Evolutionary conservation across 2,888 invertebrate genomes (phyloP).

Genomic region (Plusia festucae): DNA sequence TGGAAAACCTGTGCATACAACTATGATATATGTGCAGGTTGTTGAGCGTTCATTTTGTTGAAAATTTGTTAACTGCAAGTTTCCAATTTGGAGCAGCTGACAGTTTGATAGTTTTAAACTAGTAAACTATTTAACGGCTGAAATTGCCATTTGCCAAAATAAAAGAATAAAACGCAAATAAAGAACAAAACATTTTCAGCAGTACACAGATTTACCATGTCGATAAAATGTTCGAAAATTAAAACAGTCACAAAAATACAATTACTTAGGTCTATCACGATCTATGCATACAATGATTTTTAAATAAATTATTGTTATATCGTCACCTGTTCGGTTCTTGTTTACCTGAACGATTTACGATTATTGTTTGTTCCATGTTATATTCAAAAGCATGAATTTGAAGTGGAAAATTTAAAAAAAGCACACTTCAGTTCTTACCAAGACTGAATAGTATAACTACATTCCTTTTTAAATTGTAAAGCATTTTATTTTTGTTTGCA

Average conservation of each 20-base stretch:
- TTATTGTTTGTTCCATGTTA: too few relatives aligned
- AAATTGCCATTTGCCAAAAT: constrained; percentile 8
- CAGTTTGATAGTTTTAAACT: constrained; percentile 8
- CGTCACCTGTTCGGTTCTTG: too few relatives aligned
- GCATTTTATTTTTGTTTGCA: constrained; percentile 56
- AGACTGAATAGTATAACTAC: too few relatives aligned
- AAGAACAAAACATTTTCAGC: background rate
- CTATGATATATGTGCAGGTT: background rate
- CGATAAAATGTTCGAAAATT: background rate
- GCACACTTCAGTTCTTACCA: too few relatives aligned
- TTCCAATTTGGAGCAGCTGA: background rate
- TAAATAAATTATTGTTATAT: too few relatives aligned
- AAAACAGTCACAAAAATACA: background rate
- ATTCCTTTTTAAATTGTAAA: too few relatives aligned
- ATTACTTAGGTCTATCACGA: too few relatives aligned
- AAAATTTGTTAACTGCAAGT: constrained; percentile 1
- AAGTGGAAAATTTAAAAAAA: too few relatives aligned
- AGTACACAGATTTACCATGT: background rate
- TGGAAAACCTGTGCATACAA: background rate
- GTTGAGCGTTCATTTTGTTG: background rate
- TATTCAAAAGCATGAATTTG: too few relatives aligned
- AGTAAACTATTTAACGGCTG: constrained; percentile 8
- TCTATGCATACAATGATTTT: too few relatives aligned
- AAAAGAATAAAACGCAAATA: background rate
- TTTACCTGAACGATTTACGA: too few relatives aligned